Conservation (phyloP, 1,140 invertebrate genomes). For the Brachionus asplanchnoidis region DNA sequence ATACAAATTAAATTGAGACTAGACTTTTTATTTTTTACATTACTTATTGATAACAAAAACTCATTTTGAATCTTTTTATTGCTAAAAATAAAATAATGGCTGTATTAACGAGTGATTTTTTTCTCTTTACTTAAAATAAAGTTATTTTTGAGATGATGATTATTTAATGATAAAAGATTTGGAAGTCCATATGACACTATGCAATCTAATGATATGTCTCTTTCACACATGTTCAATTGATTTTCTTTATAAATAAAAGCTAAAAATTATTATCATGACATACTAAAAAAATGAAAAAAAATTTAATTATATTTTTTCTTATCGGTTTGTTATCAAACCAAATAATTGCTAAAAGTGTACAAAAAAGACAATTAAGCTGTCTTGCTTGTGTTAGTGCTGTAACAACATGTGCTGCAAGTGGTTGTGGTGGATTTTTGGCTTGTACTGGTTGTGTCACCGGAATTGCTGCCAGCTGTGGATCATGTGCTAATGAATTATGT, state of each 20-base stretch:
- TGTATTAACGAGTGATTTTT: not conserved
- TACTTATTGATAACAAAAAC: no score
- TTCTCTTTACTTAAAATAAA: not conserved
- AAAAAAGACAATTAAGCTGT: conserved; percentile 29
- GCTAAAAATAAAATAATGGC: no score
- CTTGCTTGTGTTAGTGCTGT: conserved; percentile 12
- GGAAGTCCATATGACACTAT: not conserved
- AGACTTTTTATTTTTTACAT: no score
- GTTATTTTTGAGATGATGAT: not conserved
- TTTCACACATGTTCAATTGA: not conserved
- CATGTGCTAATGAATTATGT: conserved; percentile 30
- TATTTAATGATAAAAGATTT: not conserved
- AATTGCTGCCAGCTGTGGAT: conserved; percentile 13
- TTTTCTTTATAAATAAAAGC: not conserved
- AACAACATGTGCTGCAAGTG: not conserved
- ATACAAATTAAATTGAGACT: no score
- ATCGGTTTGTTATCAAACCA: not conserved
- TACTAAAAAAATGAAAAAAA: not conserved
- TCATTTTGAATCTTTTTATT: no score
- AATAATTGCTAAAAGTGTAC: not conserved
- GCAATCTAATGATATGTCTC: not conserved
- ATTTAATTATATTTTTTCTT: not conserved
- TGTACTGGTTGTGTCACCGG: conserved; percentile 21
- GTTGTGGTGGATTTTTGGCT: conserved; percentile 12
- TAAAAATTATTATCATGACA: not conserved